Conservation (phyloP, 2,888 invertebrate species). For the Folsomia candida region DNA sequence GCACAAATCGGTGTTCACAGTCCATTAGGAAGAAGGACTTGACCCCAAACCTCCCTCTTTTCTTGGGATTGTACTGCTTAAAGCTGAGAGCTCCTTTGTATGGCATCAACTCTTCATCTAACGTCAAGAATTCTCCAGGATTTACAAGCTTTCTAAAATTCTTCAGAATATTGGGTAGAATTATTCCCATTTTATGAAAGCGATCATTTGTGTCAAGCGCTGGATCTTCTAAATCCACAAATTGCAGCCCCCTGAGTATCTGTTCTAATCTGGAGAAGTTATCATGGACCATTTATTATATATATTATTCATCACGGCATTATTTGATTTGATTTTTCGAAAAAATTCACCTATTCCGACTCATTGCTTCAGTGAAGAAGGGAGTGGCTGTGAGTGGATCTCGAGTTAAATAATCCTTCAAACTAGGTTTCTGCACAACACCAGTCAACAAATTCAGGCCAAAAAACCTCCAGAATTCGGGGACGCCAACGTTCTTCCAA, state of each 20-base stretch:
- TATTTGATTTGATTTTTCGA: too few relatives aligned
- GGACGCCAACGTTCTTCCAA: neutral
- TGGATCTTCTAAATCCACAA: neutral
- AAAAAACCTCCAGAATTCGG: neutral
- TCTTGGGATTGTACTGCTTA: slow-evolving; percentile 39
- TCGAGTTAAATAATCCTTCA: neutral
- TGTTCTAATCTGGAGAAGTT: neutral
- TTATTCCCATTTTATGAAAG: neutral
- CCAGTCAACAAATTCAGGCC: neutral
- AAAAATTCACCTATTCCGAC: neutral
- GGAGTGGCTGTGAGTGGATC: neutral
- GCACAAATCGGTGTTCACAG: slow-evolving; percentile 6
- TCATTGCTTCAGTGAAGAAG: neutral
- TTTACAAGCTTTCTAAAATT: neutral
- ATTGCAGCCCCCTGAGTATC: neutral
- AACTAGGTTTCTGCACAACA: neutral
- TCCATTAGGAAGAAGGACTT: slow-evolving; percentile 35
- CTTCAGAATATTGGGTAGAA: neutral
- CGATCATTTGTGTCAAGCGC: neutral
- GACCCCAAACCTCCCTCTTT: slow-evolving; percentile 36
- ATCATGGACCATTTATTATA: too few relatives aligned
- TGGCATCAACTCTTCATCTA: slow-evolving; percentile 34
- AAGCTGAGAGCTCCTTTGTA: slow-evolving; percentile 35
- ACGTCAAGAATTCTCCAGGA: slow-evolving; percentile 10
- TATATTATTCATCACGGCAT: too few relatives aligned